These are phyloP conservation scores for Polia nebulosa DNA, from an alignment of 2,888 invertebrate species.

Conservation along the genomic window DNA sequence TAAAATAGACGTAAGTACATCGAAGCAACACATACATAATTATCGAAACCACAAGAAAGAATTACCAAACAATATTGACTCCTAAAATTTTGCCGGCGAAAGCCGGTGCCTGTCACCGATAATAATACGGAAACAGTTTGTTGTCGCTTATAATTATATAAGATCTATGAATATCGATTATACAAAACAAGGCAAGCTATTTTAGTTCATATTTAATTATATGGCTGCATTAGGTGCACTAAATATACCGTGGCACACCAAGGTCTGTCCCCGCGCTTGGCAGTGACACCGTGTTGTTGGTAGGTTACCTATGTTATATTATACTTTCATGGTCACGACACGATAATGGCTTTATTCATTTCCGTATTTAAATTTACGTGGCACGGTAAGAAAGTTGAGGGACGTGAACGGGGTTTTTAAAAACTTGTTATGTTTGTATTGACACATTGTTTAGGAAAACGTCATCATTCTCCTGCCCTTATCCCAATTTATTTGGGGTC, in stretches of 20 bases:
- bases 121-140: too few species aligned
- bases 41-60: too few species aligned
- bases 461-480: too few species aligned
- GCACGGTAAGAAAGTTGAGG: slow-evolving; percentile 5
- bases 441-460: too few species aligned
- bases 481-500: too few species aligned
- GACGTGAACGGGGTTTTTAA: slow-evolving; percentile 6
- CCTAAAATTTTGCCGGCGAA: background rate
- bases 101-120: background rate
- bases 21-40: too few species aligned
- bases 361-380: slow-evolving; percentile 40
- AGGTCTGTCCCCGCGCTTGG: slow-evolving; percentile 65
- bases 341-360: slow-evolving; percentile 34
- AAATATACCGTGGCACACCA: slow-evolving; percentile 66
- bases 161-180: slow-evolving; percentile 40
- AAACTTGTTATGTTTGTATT: background rate
- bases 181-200: slow-evolving; percentile 27
- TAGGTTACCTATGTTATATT: slow-evolving; percentile 40
- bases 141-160: slow-evolving; percentile 27
- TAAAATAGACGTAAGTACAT: too few species aligned
- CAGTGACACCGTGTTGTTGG: slow-evolving; percentile 57
- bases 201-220: slow-evolving; percentile 64
- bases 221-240: slow-evolving; percentile 67
- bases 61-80: background rate
- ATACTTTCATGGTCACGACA: slow-evolving; percentile 48